A percentile compares a stretch with the other conserved stretches of the same genome.
Conservation (phyloP, 2,797 vertebrate species). For the Periparus ater region DNA sequence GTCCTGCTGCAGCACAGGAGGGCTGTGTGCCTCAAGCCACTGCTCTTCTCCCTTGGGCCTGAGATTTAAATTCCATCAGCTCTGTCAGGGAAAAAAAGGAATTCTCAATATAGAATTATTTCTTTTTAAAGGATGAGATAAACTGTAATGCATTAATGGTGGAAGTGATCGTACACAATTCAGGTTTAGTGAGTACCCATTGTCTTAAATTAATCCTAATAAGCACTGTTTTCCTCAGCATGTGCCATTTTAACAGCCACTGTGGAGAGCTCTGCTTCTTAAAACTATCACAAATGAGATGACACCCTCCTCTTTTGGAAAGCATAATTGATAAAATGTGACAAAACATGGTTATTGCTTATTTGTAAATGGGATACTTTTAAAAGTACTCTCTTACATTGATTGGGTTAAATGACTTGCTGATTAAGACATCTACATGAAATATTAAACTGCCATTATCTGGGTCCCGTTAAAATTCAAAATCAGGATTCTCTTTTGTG, state of each 20-base stretch:
- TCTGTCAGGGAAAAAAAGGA: background rate
- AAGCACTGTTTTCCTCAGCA: background rate
- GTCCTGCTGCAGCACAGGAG: background rate
- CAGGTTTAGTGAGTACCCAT: background rate
- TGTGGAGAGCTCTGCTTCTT: background rate
- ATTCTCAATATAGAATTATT: background rate
- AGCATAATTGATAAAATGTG: conserved; percentile 12
- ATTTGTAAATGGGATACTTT: background rate
- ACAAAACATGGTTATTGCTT: background rate
- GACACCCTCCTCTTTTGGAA: background rate
- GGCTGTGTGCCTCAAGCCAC: fast-evolving
- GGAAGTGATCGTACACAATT: background rate
- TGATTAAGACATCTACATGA: background rate
- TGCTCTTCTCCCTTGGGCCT: background rate
- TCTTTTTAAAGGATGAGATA: background rate
- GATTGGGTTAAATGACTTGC: conserved; percentile 22
- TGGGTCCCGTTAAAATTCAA: background rate
- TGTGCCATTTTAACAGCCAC: background rate
- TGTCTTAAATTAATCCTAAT: conserved; percentile 35
- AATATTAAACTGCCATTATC: conserved; percentile 25
- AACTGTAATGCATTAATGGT: background rate
- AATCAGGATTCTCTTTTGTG: background rate
- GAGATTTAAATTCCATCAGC: background rate
- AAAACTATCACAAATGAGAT: background rate
- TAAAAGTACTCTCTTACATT: background rate